Evolutionary conservation across 1,140 invertebrate genomes (phyloP).

Genomic region (Schmidtea mediterranea): DNA sequence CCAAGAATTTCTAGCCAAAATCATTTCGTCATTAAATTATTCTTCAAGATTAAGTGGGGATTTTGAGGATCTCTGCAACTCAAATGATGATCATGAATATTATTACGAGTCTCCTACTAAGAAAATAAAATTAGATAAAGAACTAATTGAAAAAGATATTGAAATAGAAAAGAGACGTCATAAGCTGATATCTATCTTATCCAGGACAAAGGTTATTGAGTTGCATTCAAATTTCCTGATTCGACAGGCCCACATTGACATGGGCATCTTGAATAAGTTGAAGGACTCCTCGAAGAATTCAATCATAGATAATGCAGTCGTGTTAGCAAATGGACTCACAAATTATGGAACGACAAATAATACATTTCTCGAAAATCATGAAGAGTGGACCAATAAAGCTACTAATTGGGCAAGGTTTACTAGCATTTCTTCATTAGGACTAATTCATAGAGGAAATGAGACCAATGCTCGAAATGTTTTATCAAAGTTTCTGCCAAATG

Average conservation of each 20-base stretch:
- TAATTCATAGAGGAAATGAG: conserved; percentile 60
- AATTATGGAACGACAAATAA: conserved; percentile 81
- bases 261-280: conserved; percentile 49
- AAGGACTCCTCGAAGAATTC: conserved; percentile 81
- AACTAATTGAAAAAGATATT: too few species aligned
- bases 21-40: too few species aligned
- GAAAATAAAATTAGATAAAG: neutral
- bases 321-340: conserved; percentile 96
- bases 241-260: conserved; percentile 82
- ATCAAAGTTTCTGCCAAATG: conserved; percentile 88
- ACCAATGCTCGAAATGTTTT: conserved; percentile 54
- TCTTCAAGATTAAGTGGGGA: too few species aligned
- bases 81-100: too few species aligned
- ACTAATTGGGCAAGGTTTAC: conserved; percentile 99
- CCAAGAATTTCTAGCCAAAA: conserved; percentile 81
- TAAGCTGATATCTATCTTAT: conserved; percentile 63
- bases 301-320: conserved; percentile 87
- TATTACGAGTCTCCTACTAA: neutral
- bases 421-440: conserved; percentile 82
- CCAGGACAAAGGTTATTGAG: conserved; percentile 77
- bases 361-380: conserved; percentile 66
- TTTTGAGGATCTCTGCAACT: too few species aligned
- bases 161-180: too few species aligned
- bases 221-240: conserved; percentile 90
- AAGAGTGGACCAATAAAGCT: conserved; percentile 86